phyloP scores from a whole-genome alignment of 2,888 invertebrate species.

The Aleiodes testaceus region DNA sequence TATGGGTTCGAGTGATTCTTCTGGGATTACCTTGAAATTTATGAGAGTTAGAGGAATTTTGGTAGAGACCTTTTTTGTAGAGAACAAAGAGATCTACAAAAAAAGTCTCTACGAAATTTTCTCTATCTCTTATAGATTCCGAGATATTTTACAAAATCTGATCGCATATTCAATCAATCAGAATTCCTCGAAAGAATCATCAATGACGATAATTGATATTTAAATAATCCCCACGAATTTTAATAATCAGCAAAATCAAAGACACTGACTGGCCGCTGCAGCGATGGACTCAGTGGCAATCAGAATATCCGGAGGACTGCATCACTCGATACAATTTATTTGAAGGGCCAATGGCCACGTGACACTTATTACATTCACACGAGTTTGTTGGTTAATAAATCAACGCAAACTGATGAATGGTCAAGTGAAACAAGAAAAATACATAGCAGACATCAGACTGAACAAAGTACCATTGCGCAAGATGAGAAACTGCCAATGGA shows the following conservation, averaged over 20 bases:
- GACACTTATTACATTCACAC: conserved; percentile 81
- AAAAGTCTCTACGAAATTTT: neutral
- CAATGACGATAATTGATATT: neutral
- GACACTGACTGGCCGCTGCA: conserved; percentile 73
- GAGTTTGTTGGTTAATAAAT: conserved; percentile 83
- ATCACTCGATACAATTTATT: conserved; percentile 85
- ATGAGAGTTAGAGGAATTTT: neutral
- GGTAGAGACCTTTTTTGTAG: conserved; percentile 3
- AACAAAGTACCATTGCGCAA: conserved; percentile 58
- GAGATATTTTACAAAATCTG: neutral
- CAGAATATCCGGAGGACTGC: conserved; percentile 84
- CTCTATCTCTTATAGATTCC: neutral
- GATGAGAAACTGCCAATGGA: conserved; percentile 76
- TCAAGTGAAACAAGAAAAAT: conserved; percentile 67
- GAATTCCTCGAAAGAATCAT: neutral
- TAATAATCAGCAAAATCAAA: conserved; percentile 74
- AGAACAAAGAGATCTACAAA: neutral
- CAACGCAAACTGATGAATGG: conserved; percentile 85
- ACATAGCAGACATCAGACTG: conserved; percentile 50
- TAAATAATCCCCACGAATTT: neutral
- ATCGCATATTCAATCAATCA: neutral
- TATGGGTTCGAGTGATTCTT: neutral
- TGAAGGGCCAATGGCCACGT: conserved; percentile 85
- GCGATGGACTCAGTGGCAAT: conserved; percentile 76
- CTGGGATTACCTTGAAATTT: too few species aligned